phyloP scores from a whole-genome alignment of 2,113 vertebrate species.

The Sinocyclocheilus maitianheensis region DNA sequence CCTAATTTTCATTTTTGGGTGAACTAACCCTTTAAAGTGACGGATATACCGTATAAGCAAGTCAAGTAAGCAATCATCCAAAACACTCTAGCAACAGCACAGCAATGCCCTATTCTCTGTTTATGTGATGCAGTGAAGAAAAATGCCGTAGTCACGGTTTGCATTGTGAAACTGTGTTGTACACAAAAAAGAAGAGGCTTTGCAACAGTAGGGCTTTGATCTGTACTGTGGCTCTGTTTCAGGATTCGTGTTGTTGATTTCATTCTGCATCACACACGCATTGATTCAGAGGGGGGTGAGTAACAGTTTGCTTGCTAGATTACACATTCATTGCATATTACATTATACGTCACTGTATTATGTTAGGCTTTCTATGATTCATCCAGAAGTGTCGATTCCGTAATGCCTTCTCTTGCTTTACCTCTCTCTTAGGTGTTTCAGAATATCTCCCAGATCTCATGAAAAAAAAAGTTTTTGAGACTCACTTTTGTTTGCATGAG shows the following conservation, averaged over 20 bases:
- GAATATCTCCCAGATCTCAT: slow-evolving; percentile 77
- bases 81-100: too few species aligned
- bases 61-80: too few species aligned
- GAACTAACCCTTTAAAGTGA: too few species aligned
- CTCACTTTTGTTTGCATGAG: slow-evolving; percentile 86
- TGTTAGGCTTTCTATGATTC: too few species aligned
- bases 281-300: slow-evolving; percentile 68
- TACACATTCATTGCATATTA: neutral
- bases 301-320: neutral
- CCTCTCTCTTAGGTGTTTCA: slow-evolving; percentile 57
- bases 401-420: neutral
- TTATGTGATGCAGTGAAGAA: neutral
- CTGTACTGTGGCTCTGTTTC: slow-evolving; percentile 54
- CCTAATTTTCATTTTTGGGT: too few species aligned
- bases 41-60: too few species aligned
- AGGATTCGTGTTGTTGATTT: slow-evolving; percentile 89
- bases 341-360: neutral
- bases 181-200: slow-evolving; percentile 15
- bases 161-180: neutral
- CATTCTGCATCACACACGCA: slow-evolving; percentile 74
- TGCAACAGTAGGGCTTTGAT: neutral
- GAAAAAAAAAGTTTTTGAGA: slow-evolving; percentile 81
- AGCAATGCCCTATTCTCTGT: too few species aligned
- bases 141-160: too few species aligned
- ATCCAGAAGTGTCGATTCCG: too few species aligned